These are phyloP conservation scores for Prosopocoilus inquinatus DNA, from an alignment of 2,888 invertebrate genomes.

Conservation along the genomic window DNA sequence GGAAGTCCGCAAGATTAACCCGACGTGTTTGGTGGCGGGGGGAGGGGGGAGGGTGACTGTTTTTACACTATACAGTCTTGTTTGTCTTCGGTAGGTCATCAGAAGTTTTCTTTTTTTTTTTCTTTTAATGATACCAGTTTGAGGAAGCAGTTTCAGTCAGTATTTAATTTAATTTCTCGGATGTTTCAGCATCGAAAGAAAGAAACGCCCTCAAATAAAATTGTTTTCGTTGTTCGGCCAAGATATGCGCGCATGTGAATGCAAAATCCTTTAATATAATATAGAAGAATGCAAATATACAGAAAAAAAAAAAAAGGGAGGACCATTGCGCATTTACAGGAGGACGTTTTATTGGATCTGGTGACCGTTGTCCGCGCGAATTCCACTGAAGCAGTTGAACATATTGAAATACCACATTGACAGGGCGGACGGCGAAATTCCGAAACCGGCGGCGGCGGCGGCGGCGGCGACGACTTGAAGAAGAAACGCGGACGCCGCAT, in stretches of 20 bases:
- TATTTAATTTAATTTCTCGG: background rate
- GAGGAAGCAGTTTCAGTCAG: too few relatives aligned
- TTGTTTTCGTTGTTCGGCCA: background rate
- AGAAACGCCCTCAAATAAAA: background rate
- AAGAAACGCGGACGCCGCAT: background rate
- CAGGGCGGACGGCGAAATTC: conserved; percentile 27
- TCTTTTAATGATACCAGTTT: too few relatives aligned
- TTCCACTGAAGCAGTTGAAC: conserved; percentile 31
- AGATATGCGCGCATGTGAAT: background rate
- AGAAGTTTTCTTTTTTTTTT: too few relatives aligned
- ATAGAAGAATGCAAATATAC: conserved; percentile 2
- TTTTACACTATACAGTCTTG: too few relatives aligned
- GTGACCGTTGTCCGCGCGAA: conserved; percentile 17
- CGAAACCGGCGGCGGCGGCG: conserved; percentile 8
- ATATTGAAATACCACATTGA: conserved; percentile 48
- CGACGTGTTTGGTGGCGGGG: too few relatives aligned
- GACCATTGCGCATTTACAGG: conserved; percentile 1
- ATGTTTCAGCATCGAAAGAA: too few relatives aligned
- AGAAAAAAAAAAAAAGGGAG: too few relatives aligned
- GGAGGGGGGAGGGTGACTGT: too few relatives aligned
- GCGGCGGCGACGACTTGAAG: conserved; percentile 11
- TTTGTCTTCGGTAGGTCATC: too few relatives aligned
- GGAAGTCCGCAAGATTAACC: too few relatives aligned
- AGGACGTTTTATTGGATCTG: conserved; percentile 14
- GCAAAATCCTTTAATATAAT: background rate